Conservation (phyloP, 2,888 invertebrate genomes). For the Zaprionus obscuricornis region DNA sequence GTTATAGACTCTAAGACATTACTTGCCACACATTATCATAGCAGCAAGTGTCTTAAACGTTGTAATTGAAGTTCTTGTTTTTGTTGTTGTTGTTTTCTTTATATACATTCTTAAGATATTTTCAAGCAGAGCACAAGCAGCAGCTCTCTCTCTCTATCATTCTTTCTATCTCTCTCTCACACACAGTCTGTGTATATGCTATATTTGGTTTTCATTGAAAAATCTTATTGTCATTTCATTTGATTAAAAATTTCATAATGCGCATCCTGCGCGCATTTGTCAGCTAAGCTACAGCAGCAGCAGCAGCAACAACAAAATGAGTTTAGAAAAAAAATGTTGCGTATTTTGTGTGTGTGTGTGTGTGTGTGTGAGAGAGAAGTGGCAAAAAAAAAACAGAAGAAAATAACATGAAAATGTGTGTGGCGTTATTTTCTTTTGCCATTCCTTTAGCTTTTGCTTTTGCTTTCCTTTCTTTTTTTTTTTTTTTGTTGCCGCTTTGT, state of each 20-base stretch:
- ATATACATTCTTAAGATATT: slow-evolving; percentile 2
- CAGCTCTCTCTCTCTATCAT: no score
- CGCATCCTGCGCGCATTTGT: slow-evolving; percentile 54
- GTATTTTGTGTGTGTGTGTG: slow-evolving; percentile 11
- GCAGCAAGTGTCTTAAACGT: no score
- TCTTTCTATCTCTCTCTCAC: background rate
- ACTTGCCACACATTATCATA: no score
- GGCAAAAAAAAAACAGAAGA: slow-evolving; percentile 18
- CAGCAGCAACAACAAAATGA: slow-evolving; percentile 24
- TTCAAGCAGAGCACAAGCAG: no score
- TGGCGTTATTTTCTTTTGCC: slow-evolving; percentile 48
- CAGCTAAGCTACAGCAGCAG: slow-evolving; percentile 39
- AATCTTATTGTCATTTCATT: slow-evolving; percentile 70
- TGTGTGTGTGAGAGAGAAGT: background rate
- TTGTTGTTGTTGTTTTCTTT: no score
- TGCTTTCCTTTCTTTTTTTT: slow-evolving; percentile 1
- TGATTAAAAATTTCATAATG: slow-evolving; percentile 72
- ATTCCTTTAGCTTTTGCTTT: background rate
- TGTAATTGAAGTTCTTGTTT: no score
- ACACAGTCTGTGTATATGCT: background rate
- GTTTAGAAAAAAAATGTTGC: slow-evolving; percentile 9
- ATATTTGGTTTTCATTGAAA: slow-evolving; percentile 51
- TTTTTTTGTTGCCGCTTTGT: slow-evolving; percentile 8
- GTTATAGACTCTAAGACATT: no score
- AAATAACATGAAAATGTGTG: slow-evolving; percentile 47